Conservation (phyloP, 2,113 vertebrate species). For the Phasianus colchicus region DNA sequence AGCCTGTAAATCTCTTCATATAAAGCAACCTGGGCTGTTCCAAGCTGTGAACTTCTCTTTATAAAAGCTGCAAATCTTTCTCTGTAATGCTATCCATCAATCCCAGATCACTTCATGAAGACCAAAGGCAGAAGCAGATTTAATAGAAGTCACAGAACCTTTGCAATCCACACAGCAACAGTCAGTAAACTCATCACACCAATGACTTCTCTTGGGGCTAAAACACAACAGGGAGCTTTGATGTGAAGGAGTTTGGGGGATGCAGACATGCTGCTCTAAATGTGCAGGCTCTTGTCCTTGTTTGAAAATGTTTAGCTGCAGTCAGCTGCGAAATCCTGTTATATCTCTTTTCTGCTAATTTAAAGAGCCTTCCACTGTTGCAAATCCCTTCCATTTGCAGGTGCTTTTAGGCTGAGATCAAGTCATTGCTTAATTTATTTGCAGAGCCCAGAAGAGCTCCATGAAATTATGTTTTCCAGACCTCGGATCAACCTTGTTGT, state of each 20-base stretch:
- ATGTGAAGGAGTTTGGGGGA: background rate
- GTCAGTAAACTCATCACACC: background rate
- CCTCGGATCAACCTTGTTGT: background rate
- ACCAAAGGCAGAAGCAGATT: slow-evolving; percentile 1
- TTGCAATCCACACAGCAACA: background rate
- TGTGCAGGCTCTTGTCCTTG: background rate
- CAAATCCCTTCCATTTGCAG: background rate
- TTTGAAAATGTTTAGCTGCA: background rate
- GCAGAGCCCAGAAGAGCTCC: background rate
- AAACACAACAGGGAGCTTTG: background rate
- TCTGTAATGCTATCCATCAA: background rate
- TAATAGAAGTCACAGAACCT: background rate
- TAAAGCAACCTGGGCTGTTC: background rate
- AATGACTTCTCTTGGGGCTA: background rate
- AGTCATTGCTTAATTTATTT: background rate
- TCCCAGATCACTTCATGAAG: background rate
- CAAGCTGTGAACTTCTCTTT: background rate
- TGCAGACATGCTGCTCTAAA: background rate
- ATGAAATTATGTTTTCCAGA: background rate
- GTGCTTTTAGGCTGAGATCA: background rate
- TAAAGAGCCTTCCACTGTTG: background rate
- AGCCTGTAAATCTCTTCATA: background rate
- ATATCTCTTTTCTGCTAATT: background rate
- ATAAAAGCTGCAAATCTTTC: background rate
- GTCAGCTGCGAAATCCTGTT: background rate